Evolutionary conservation across 2,888 invertebrate species (phyloP).

Genomic region (Athrips mouffetella): DNA sequence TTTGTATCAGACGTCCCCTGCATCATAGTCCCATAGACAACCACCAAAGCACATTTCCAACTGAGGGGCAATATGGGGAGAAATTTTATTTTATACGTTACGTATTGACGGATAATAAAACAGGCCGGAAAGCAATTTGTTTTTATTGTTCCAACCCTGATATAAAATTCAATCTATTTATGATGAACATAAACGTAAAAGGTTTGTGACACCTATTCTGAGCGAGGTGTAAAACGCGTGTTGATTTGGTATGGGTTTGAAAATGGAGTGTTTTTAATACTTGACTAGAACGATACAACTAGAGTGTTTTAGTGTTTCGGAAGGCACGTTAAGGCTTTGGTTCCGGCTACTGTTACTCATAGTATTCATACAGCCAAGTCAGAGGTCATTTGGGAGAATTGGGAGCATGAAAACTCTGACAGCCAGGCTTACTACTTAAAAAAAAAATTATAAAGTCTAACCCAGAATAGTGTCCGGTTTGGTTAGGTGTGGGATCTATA

Average conservation of each 20-base stretch:
- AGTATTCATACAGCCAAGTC: no score
- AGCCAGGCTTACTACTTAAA: no score
- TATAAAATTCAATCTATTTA: constrained; percentile 71
- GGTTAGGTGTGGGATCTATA: no score
- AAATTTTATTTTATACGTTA: constrained; percentile 49
- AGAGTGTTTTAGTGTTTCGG: no score
- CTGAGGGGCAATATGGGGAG: background rate
- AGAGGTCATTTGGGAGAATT: no score
- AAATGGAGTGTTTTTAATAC: constrained; percentile 2
- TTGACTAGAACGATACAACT: no score
- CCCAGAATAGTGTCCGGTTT: no score
- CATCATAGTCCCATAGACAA: constrained; percentile 1
- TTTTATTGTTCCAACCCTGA: constrained; percentile 57
- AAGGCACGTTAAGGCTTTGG: no score
- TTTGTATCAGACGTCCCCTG: background rate
- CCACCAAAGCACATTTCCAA: background rate
- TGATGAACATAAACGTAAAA: constrained; percentile 51
- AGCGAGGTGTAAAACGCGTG: constrained; percentile 8
- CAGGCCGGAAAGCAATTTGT: constrained; percentile 54
- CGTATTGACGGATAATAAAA: constrained; percentile 61
- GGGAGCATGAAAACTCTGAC: no score
- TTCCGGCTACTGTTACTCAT: no score
- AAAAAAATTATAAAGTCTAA: no score
- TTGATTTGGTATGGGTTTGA: background rate
- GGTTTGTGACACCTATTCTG: constrained; percentile 29